Conservation (phyloP, 2,113 vertebrate species). For the Dolichotis patagonum region DNA sequence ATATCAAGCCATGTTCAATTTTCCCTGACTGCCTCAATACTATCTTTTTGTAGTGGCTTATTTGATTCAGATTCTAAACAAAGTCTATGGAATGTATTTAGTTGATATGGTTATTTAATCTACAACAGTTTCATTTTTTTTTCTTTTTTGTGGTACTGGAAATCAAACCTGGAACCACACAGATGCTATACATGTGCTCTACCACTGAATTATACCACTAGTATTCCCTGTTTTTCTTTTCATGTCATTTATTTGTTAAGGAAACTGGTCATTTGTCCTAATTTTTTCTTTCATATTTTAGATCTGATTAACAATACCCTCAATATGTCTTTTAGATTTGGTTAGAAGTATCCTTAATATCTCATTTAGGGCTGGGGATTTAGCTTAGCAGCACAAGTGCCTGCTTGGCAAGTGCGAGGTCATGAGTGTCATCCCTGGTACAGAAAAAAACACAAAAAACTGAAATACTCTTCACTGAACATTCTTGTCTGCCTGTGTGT, state of each 20-base stretch:
- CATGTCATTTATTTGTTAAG: conserved; percentile 51
- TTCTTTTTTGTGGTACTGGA: not conserved
- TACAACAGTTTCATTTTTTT: not conserved
- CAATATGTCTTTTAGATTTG: conserved; percentile 41
- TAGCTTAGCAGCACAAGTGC: too few species aligned
- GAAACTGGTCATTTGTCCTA: conserved; percentile 52
- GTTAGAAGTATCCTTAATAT: not conserved
- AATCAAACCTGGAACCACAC: not conserved
- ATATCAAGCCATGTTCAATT: conserved; percentile 51
- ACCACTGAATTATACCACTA: not conserved
- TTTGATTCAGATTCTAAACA: conserved; percentile 54
- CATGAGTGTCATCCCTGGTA: too few species aligned
- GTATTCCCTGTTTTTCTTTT: not conserved
- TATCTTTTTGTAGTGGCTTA: conserved; percentile 41
- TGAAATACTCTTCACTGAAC: too few species aligned
- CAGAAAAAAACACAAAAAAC: too few species aligned
- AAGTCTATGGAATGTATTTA: not conserved
- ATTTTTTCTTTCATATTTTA: conserved; percentile 25
- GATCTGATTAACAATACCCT: conserved; percentile 28
- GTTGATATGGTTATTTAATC: conserved; percentile 37
- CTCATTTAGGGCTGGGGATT: too few species aligned
- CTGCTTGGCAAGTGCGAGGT: too few species aligned
- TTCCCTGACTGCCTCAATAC: not conserved
- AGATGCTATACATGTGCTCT: not conserved
- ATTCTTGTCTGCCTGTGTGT: too few species aligned